These are phyloP conservation scores for Aplocera efformata DNA, from an alignment of 2,888 invertebrate genomes.

Conservation along the genomic window DNA sequence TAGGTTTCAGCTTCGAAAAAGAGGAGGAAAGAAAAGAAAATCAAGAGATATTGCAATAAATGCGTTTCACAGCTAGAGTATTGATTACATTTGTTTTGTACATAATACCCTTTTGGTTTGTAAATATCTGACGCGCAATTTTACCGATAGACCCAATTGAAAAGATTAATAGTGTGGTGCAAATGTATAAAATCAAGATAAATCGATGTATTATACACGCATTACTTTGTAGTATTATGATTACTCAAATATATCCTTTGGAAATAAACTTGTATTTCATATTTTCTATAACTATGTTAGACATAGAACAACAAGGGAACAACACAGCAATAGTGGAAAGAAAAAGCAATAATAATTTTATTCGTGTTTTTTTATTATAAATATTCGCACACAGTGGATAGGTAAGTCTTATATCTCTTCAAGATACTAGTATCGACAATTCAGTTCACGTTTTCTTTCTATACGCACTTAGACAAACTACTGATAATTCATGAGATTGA, in stretches of 20 bases:
- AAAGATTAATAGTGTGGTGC: slow-evolving; percentile 40
- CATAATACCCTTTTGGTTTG: slow-evolving; percentile 24
- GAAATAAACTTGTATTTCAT: slow-evolving; percentile 34
- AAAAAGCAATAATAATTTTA: slow-evolving; percentile 24
- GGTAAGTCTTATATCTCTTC: slow-evolving; percentile 78
- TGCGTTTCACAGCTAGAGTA: slow-evolving; percentile 2
- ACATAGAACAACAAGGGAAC: too few relatives aligned
- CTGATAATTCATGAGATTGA: slow-evolving; percentile 9
- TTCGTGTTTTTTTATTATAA: slow-evolving; percentile 64
- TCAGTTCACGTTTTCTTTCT: slow-evolving; percentile 33
- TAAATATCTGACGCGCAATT: slow-evolving; percentile 18
- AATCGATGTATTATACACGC: slow-evolving; percentile 58
- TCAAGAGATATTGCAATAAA: too few relatives aligned
- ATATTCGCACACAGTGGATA: slow-evolving; percentile 61
- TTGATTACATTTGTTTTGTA: slow-evolving; percentile 20
- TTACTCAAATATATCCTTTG: slow-evolving; percentile 66
- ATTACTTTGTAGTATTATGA: slow-evolving; percentile 46
- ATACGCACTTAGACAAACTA: slow-evolving; percentile 16
- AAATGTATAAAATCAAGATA: slow-evolving; percentile 50
- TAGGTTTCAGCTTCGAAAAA: too few relatives aligned
- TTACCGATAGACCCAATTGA: slow-evolving; percentile 13
- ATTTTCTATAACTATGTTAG: too few relatives aligned
- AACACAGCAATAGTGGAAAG: too few relatives aligned
- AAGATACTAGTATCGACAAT: slow-evolving; percentile 35
- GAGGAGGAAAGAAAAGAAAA: too few relatives aligned